Percentiles rank a stretch among this genome's conserved stretches.
These are phyloP conservation scores for Nilaparvata lugens DNA, from an alignment of 1,140 invertebrate genomes.

Conservation along the genomic window DNA sequence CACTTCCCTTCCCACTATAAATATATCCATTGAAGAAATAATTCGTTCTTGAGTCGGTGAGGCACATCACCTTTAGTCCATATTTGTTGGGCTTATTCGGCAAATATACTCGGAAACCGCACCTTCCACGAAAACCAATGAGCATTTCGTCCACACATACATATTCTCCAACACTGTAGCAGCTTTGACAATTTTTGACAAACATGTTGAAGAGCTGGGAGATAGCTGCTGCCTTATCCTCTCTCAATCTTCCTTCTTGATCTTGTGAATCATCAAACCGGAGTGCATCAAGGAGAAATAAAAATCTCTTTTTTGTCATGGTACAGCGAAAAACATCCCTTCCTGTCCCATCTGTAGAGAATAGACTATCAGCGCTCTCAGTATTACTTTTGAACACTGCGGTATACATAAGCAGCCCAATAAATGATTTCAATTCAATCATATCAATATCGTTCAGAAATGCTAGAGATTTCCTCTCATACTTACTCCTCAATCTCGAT, in stretches of 20 bases:
- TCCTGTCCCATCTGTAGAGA: background rate
- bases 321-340: background rate
- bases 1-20: conserved; percentile 19
- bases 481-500: background rate
- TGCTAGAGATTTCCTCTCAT: background rate
- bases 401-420: background rate
- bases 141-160: conserved; percentile 37
- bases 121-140: conserved; percentile 33
- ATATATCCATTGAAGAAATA: conserved; percentile 14
- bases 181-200: conserved; percentile 31
- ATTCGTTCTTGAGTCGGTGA: background rate
- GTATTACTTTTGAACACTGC: background rate
- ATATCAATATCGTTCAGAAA: background rate
- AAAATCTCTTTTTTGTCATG: conserved; percentile 7
- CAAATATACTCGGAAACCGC: conserved; percentile 36
- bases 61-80: conserved; percentile 22
- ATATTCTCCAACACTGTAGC: conserved; percentile 25
- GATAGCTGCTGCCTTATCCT: conserved; percentile 25
- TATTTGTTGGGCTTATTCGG: conserved; percentile 39
- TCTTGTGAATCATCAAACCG: conserved; percentile 7
- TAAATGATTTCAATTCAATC: background rate
- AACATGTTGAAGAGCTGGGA: conserved; percentile 30
- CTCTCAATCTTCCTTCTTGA: background rate
- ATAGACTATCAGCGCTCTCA: background rate
- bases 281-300: conserved; percentile 2